Evolutionary conservation across 2,113 vertebrate species (phyloP), one percentile per base, ranked within the genome.

Genomic region (Mungos mungo): DNA sequence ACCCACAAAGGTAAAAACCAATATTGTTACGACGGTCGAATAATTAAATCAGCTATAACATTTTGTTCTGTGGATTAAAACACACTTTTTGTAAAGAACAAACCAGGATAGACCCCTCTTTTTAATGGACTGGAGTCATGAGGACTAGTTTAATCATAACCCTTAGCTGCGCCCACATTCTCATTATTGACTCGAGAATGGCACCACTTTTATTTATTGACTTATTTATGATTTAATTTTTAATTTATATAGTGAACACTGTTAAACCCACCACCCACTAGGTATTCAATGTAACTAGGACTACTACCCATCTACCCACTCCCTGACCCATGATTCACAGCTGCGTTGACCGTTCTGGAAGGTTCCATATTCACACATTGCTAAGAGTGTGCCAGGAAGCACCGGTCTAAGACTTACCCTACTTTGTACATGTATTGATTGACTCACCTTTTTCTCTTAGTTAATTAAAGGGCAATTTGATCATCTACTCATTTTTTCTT

Each of bases 141-240:
- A 88, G 35, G 45, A 41, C 41, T 68, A 29, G 60, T 84, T 65
- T 50, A 79, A 83, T 82, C 60, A 74, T 41, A 71, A 95, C 27
- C 57, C 52, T 68, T 52, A 14, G 14, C 66, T 90, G 45, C 77
- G 47, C n/a, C 66, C 79, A 79, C 47, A 45, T 41, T 84, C 93
- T 81, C 77, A n/a, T 96, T 91, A 86, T 10, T 16, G 38, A 72
- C 63, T 83, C 63, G 29, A 85, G 31, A 95, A 93, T 50, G 89
- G 72, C 87, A 63, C 41, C 88, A 9, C 33, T 84, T 94, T 84
- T 65, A 85, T 9, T 10, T 80, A 47, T 14, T 50, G 87, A 84
- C 74, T 92, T 90, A 89, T 76, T 94, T 50, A 80, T 54, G 35
- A 19, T 33, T 89, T 88, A 81, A 74, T 66, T 94, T 83, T 95